These are phyloP conservation scores for Scrobipalpa atriplicella DNA, from an alignment of 2,888 invertebrate species.

Conservation along the genomic window DNA sequence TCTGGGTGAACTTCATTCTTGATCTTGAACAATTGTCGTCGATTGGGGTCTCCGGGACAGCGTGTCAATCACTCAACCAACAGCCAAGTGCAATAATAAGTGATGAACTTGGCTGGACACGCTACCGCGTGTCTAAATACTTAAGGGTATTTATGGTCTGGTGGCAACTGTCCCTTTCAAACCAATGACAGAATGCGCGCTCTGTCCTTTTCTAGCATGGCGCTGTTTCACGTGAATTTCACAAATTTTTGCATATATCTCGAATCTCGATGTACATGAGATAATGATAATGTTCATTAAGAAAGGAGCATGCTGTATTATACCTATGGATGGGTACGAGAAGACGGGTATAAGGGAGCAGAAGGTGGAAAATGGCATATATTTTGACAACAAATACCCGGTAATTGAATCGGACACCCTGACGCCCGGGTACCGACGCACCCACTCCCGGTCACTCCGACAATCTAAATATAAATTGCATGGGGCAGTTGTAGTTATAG, in stretches of 20 bases:
- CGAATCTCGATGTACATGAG: no score
- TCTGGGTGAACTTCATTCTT: neutral
- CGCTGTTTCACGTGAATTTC: no score
- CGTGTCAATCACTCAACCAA: neutral
- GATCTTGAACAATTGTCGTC: neutral
- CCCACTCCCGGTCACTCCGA: constrained; percentile 24
- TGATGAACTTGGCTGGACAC: no score
- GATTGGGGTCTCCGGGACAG: neutral
- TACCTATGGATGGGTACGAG: neutral
- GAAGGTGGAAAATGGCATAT: constrained; percentile 41
- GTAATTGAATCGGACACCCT: constrained; percentile 56
- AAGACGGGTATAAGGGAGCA: constrained; percentile 2
- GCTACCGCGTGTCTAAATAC: no score
- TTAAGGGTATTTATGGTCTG: no score
- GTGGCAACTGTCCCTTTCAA: no score
- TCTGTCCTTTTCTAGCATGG: no score
- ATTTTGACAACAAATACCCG: constrained; percentile 70
- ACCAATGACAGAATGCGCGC: no score
- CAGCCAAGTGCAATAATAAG: neutral
- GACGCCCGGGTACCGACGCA: neutral
- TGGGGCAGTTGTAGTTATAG: neutral
- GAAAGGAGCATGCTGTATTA: neutral
- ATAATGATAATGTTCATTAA: no score
- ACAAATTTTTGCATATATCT: no score
- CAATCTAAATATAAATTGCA: constrained; percentile 25